A percentile compares a stretch with the other conserved stretches of the same genome.
phyloP scores from a whole-genome alignment of 92 coral and sea anemone genomes.

The Galaxea fascicularis region DNA sequence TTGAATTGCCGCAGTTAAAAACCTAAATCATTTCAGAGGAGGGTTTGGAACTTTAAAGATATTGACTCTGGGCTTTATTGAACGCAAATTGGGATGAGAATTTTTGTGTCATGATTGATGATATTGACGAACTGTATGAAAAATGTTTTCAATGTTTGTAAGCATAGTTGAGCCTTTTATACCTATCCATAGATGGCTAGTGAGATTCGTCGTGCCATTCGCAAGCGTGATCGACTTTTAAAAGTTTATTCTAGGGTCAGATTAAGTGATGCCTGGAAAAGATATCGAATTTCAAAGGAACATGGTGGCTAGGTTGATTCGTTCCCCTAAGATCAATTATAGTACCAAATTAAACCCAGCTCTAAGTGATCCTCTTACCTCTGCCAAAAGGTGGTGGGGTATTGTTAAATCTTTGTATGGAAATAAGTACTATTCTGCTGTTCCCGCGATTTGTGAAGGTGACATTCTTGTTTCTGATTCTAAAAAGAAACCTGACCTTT shows the following conservation, averaged over 20 bases:
- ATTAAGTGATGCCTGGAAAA: not conserved
- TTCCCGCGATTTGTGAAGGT: constrained; percentile 26
- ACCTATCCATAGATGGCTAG: constrained; percentile 33
- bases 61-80: not conserved
- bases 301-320: not conserved
- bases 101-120: not conserved
- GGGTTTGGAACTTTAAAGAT: not conserved
- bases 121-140: not conserved
- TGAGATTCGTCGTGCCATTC: constrained; percentile 1
- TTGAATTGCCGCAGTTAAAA: not conserved
- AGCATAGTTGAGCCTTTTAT: not conserved
- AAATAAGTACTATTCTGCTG: constrained; percentile 13
- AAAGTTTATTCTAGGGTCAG: constrained; percentile 2
- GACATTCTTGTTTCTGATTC: constrained; percentile 16
- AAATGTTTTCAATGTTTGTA: not conserved
- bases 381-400: constrained; percentile 47
- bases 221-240: constrained; percentile 20
- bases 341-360: not conserved
- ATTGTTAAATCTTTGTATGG: constrained; percentile 19
- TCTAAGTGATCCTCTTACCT: constrained; percentile 9
- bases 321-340: constrained; percentile 10
- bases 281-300: constrained; percentile 12
- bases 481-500: constrained; percentile 15
- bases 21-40: not conserved
- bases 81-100: not conserved